Base-by-base conservation (phyloP, 2,113 vertebrate genomes). In the Poecilia latipinna region DNA sequence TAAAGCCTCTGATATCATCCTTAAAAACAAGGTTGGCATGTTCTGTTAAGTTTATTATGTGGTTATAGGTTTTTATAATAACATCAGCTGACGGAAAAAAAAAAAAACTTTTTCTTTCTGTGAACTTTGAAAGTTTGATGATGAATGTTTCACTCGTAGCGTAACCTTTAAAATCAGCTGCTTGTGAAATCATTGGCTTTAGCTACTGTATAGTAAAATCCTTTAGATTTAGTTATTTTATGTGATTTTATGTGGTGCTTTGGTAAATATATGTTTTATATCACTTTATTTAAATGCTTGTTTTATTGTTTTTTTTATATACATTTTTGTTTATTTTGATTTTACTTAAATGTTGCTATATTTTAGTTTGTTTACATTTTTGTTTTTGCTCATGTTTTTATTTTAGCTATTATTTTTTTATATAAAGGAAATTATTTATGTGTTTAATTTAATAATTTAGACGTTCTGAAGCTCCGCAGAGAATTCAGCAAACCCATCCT, bases 21-120 rank as follows among this genome's bases (percentile, higher is more conserved):
- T 95, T 81, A 99, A 97, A 95, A 99, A 94, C 93, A 99, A 99
- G 98, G 98, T 99, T 93, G 93, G 96, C 86, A 65, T 65, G 24
- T 54, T 64, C 48, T 31, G 0, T 79, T 82, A 22, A 67, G 69
- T 13, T 4, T 24, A 61, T 10, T 37, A 28, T 35, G 4, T 72
- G 17, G 2, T 61, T 83, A 65, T 83, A 76, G 24, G 26, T 74
- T 66, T 54, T 33, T 60, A 72, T 74, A 77, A 19, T 78, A 37
- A 79, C 69, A 75, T 67, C 37, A 61, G 35, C 70, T 67, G 5
- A 24, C 51, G 10, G n/a, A 57, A 28, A 51, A n/a, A 57, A 57
- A 51, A 57, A 51, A n/a, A 37, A 8, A 8, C 24, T 57, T 26
- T 68, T 82, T 39, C 72, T 79, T 84, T 77, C 12, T 4, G 15